Evolutionary conservation across 2,113 vertebrate genomes (phyloP), one percentile per base, ranked within the genome.

Genomic region (Fregata magnificens): DNA sequence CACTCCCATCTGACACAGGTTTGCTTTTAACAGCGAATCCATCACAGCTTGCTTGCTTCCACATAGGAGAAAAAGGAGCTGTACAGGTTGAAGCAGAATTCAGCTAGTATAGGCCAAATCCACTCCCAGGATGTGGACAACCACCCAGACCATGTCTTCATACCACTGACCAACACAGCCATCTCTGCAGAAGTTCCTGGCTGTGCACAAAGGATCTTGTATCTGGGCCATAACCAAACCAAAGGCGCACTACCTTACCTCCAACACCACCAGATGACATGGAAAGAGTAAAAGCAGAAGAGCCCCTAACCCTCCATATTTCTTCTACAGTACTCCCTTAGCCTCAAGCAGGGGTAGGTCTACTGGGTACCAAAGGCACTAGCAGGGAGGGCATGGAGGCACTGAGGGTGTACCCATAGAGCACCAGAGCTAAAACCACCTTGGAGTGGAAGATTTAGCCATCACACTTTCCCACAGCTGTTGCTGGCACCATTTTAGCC

Each of bases 1-100:
- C 2, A 5, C 22, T 79, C 59, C 40, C 9, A 12, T 16, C 36
- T 2, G 3, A 40, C 25, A 52, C 1, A 2, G 15, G 34, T 10
- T 70, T 0, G 1, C 40, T 82, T 49, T 61, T 29, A 61, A 38
- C 50, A 36, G 26, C 40, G 16, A 61, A 90, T 36, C 36, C 34
- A 52, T 34, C 65, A 31, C 78, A 49, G 40, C 32, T 40, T n/a
- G 38, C 21, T 69, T 83, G 9, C 58, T 49, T 67, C 25, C 7
- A 29, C 22, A 14, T 63, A 59, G 32, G 16, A 17, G n/a, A 71
- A 34, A 76, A 56, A n/a, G 5, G 15, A 78, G 59, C 55, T 72
- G 47, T 29, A 63, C 26, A 84, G 69, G 16, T 0, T 40, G 32
- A 86, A 86, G 56, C 31, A 71, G 50, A 94, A 83, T 55, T 87